Base-by-base conservation (phyloP, 2,888 invertebrate species). In the Epinotia brunnichana region DNA sequence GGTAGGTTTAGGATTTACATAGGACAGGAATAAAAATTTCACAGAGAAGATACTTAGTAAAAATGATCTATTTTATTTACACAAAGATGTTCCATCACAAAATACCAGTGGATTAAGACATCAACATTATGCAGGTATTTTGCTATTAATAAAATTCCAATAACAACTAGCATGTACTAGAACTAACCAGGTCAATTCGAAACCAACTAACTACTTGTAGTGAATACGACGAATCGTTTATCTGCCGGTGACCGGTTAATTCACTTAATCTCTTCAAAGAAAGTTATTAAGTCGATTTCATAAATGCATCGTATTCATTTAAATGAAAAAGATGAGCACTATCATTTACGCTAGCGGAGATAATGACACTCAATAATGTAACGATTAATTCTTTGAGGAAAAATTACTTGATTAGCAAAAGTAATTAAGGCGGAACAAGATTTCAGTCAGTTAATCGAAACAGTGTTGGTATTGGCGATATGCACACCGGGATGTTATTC, bases 281-380 rank as follows among this genome's bases (percentile, higher is more conserved):
- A 66, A 19, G 35, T 66, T 66, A 66, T 66, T 54, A 64, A 56
- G 41, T 54, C 66, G 54, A 66, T 66, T 66, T 66, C 41, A 66
- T 66, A 66, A 54, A 66, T 66, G 41, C 54, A 54, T 21, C 56
- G 24, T n/a, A n/a, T n/a, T n/a, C n/a, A n/a, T 66, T 11, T 66
- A 66, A 54, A 64, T 54, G 64, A 53, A 64, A 53, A 53, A 39
- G 54, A 64, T 53, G 53, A 51, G 39, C 53, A 54, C 56, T 66
- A 66, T 66, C 66, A 66, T 66, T 66, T 41, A 66, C 66, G 66
- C 66, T 66, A 66, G 54, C 54, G 24, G 21, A 41, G 64, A 56
- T 66, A 66, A 56, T 66, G 54, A 66, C 11, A 56, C 41, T 56
- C 66, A 56, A 66, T 66, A 56, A 66, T 66, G 56, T 66, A 56